Conservation (phyloP, 2,113 vertebrate genomes). For the Beaufortia kweichowensis region DNA sequence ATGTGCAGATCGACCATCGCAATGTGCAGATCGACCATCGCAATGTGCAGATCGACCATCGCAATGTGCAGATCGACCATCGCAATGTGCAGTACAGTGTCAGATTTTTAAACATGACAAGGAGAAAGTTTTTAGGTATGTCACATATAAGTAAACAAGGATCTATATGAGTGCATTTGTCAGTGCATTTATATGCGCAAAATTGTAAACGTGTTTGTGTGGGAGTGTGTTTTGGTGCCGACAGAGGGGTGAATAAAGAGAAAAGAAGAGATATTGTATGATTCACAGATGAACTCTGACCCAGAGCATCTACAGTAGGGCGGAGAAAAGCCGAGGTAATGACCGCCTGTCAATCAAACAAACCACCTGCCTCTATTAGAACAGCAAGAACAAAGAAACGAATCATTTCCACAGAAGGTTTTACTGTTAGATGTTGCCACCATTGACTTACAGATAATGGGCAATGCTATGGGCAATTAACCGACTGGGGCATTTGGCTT, state of each 20-base stretch:
- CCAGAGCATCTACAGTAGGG: neutral
- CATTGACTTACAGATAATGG: constrained; percentile 26
- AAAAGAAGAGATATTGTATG: neutral
- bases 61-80: neutral
- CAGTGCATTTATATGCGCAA: too few species aligned
- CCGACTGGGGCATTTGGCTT: neutral
- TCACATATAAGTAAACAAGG: constrained; percentile 24
- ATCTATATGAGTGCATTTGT: neutral
- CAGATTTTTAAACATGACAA: constrained; percentile 42
- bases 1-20: too few species aligned
- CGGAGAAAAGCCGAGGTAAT: constrained; percentile 17
- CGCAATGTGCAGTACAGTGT: too few species aligned
- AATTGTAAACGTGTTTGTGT: constrained; percentile 1
- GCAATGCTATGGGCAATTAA: constrained; percentile 32
- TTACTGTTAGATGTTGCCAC: neutral
- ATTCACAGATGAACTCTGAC: constrained; percentile 14
- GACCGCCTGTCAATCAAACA: constrained; percentile 10
- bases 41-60: too few species aligned
- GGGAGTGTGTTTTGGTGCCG: neutral
- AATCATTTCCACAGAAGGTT: constrained; percentile 40
- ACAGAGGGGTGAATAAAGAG: neutral
- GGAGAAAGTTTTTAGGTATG: constrained; percentile 37
- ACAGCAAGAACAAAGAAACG: constrained; percentile 25
- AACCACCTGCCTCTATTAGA: constrained; percentile 11
- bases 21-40: neutral